Base-by-base conservation (phyloP, 2,113 vertebrate species). In the Acrocephalus kingi region DNA sequence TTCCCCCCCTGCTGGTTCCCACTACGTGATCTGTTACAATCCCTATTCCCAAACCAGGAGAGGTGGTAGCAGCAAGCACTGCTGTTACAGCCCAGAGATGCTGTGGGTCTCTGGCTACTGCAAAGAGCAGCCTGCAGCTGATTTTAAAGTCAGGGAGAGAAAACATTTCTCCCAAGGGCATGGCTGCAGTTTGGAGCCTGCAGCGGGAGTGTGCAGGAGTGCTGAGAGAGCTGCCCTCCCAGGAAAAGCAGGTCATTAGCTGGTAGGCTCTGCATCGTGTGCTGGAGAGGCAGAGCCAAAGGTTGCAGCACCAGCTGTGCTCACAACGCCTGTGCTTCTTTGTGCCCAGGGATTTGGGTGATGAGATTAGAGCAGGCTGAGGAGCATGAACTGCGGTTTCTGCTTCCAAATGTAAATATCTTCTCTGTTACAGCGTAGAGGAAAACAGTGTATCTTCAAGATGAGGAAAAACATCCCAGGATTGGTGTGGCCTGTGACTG, bases 361-460 rank as follows among this genome's bases (percentile, higher is more conserved):
- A 92, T 87, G 83, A 73, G 93, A 83, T 89, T 77, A 92, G 52
- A 83, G 85, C 77, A 55, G 78, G 28, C 59, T 71, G 67, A 75
- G 51, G 61, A 90, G 81, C 87, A 10, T 21, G 55, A 71, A 24
- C 71, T 75, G 67, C 6, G 2, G 45, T 39, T 87, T 80, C 87
- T 78, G 69, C 46, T 85, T 72, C 73, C 74, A 64, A 56, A 45
- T 30, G 43, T 66, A 89, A 89, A 54, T 37, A 78, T 55, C 25
- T 79, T 61, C 64, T 56, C 43, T 78, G 61, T 86, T 69, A 66
- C 27, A 43, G 46, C 4, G 0, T 6, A 6, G 25, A 41, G 24
- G 5, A 28, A 81, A 91, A 66, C 4, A 49, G 48, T 13, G 3
- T 21, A 6, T 41, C 23, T 49, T 56, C 21, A 33, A 52, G 41